These are phyloP conservation scores for Podarcis siculus DNA, from an alignment of 2,797 vertebrate genomes.

Conservation along the genomic window DNA sequence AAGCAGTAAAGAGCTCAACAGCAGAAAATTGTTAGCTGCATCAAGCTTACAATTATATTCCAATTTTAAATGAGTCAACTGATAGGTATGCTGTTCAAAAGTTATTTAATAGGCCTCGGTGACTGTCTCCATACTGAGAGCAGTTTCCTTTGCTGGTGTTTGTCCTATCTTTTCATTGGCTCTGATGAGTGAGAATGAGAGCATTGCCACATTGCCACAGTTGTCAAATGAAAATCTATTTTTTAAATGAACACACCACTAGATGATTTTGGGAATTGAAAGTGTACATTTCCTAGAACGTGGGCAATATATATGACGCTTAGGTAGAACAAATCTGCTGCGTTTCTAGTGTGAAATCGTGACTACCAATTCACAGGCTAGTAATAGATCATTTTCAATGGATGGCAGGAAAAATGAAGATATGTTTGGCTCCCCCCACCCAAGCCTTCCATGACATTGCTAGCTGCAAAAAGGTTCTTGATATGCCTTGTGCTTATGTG, in stretches of 20 bases:
- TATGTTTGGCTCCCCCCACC: not conserved
- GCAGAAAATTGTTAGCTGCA: constrained; percentile 6
- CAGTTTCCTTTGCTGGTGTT: not conserved
- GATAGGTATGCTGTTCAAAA: not conserved
- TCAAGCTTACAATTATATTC: constrained; percentile 2
- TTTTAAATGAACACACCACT: not conserved
- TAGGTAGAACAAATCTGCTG: not conserved
- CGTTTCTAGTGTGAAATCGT: not conserved
- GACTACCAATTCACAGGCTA: not conserved
- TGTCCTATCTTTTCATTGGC: not conserved
- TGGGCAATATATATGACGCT: no score
- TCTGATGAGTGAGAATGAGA: not conserved
- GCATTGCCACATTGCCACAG: not conserved
- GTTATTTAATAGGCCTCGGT: not conserved
- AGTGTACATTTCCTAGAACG: no score
- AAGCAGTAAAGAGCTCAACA: not conserved
- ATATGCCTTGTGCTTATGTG: not conserved
- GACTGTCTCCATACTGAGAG: not conserved
- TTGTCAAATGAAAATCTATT: not conserved
- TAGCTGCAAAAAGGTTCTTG: not conserved
- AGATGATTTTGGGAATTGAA: no score
- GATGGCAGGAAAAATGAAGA: not conserved
- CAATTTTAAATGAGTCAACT: constrained; percentile 12
- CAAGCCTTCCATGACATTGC: not conserved
- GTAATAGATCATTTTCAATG: not conserved